Base-by-base conservation (phyloP, 1,140 invertebrate genomes). In the Orussus abietinus region DNA sequence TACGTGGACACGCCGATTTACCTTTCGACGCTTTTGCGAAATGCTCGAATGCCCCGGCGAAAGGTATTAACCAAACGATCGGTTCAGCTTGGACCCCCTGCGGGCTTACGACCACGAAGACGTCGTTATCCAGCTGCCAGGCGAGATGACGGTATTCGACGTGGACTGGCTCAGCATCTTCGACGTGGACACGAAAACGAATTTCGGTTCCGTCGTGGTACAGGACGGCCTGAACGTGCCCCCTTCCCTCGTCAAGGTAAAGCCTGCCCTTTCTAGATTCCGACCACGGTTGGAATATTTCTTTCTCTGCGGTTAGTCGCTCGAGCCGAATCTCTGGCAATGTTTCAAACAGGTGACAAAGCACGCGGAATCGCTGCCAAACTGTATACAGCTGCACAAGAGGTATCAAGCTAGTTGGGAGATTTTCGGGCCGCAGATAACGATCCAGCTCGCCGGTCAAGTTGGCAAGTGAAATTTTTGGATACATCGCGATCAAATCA, bases 341-440 rank as follows among this genome's bases (percentile, higher is more conserved):
- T n/a, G n/a, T n/a, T n/a, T n/a, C n/a, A n/a, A n/a, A n/a, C 17
- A 70, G 68, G 51, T 66, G 10, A 62, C 63, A 29, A 62, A 62
- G 37, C 72, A 78, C 47, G 74, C 72, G 44, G 73, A 79, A 49
- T 65, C 78, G 14, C 69, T 92, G 38, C 88, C 90, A 33, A 90
- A 92, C 65, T 94, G 92, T 66, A 66, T 86, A 49, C 88, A 91
- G 66, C 75, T 93, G 4, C 90, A 93, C 64, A 83, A 83, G 64
- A 80, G 88, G 53, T 72, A 86, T 38, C 89, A 92, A 75, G 77
- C 92, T 3, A 83, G 84, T 6, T 95, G 91, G 91, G 89, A 93
- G 62, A 82, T 93, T 3, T 90, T 92, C 62, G 89, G 90, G 0
- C 85, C 84, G n/a, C 84, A 88, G 62, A 83, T 95, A 33, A 92